These are phyloP conservation scores for Saguinus imperator DNA, from an alignment of 2,113 vertebrate genomes.

Conservation along the genomic window DNA sequence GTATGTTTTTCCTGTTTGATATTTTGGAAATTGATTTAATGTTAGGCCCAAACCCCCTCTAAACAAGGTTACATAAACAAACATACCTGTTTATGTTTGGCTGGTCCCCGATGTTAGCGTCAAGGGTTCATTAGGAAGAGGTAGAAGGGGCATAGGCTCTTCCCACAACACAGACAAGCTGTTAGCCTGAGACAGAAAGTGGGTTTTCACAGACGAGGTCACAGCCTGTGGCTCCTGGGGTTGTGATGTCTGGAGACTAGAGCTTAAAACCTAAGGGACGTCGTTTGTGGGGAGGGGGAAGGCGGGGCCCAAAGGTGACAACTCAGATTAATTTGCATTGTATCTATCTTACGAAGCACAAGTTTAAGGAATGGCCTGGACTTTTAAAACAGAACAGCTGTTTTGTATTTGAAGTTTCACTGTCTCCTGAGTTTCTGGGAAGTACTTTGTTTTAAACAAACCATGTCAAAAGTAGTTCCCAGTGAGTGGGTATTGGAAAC, in stretches of 20 bases:
- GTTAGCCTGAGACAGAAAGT: background rate
- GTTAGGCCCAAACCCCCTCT: constrained; percentile 9
- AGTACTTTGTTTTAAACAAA: constrained; percentile 58
- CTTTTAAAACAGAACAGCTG: constrained; percentile 18
- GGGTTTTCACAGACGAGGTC: background rate
- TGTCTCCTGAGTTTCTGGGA: constrained; percentile 15
- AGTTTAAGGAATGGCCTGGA: background rate
- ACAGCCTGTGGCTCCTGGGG: background rate
- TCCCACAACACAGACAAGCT: constrained; percentile 6
- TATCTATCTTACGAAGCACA: background rate
- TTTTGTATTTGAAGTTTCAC: constrained; percentile 1
- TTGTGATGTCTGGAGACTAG: background rate
- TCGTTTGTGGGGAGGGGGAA: background rate
- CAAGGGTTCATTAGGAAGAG: constrained; percentile 1
- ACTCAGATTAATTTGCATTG: background rate
- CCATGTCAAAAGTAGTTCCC: constrained; percentile 20
- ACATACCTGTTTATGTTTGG: background rate
- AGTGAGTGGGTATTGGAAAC: background rate
- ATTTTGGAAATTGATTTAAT: constrained; percentile 25
- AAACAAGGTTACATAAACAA: background rate
- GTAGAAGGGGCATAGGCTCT: background rate
- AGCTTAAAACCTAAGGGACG: background rate
- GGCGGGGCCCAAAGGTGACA: background rate
- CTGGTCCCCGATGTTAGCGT: background rate
- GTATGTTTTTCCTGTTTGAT: background rate